Evolutionary conservation across 2,888 invertebrate genomes (phyloP).

Genomic region (Chymomyza procnemis): DNA sequence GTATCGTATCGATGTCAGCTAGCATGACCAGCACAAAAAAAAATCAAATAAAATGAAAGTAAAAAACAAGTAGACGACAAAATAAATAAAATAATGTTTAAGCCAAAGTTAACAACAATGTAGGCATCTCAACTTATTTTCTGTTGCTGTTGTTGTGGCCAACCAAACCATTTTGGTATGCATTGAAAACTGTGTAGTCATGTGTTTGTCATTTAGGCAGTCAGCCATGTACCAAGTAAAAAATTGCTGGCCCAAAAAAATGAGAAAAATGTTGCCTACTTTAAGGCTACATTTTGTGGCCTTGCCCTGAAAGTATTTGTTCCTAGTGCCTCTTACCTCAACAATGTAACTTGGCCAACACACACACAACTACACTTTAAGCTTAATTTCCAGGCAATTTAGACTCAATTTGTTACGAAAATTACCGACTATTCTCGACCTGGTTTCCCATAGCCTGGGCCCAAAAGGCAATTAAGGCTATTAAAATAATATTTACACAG

Average conservation of each 20-base stretch:
- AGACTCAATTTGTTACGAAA: too few relatives aligned
- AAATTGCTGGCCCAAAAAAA: background rate
- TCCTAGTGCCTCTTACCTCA: background rate
- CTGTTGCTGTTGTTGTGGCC: slow-evolving; percentile 1
- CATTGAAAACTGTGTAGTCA: slow-evolving; percentile 23
- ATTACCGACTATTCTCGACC: too few relatives aligned
- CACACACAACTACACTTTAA: background rate
- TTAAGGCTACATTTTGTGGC: background rate
- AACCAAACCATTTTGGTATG: slow-evolving; percentile 35
- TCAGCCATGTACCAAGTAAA: slow-evolving; percentile 8
- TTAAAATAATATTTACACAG: too few relatives aligned
- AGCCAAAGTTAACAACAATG: background rate
- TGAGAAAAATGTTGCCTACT: slow-evolving; percentile 5
- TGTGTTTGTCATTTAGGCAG: slow-evolving; percentile 24
- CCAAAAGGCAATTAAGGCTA: too few relatives aligned
- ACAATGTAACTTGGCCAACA: background rate
- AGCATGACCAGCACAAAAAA: background rate
- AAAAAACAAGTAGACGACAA: background rate
- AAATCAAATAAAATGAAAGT: too few relatives aligned
- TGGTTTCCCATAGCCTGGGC: too few relatives aligned
- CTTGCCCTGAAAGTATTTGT: background rate
- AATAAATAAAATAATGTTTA: background rate
- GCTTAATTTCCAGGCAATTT: background rate
- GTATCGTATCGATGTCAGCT: background rate
- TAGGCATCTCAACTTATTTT: background rate